These are phyloP conservation scores for Axea sp. DNA, from an alignment of 2,888 invertebrate genomes.

Conservation along the genomic window DNA sequence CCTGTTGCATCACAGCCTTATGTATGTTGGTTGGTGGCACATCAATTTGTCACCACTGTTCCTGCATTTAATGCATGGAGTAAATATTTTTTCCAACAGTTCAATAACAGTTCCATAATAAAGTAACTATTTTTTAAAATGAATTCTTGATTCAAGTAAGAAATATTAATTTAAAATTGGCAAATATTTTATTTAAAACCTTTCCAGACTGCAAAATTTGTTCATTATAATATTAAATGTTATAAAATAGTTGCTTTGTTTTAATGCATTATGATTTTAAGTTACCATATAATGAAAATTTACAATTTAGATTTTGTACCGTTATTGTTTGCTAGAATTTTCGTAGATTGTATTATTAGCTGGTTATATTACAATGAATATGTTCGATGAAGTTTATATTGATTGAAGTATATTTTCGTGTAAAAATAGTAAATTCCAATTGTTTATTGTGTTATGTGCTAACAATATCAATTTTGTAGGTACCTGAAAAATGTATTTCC, in stretches of 20 bases:
- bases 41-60: constrained; percentile 30
- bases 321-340: constrained; percentile 57
- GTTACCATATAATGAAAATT: constrained; percentile 22
- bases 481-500: constrained; percentile 95
- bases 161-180: neutral
- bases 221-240: too few species aligned
- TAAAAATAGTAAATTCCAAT: constrained; percentile 13
- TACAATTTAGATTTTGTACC: constrained; percentile 42
- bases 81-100: constrained; percentile 23
- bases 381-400: constrained; percentile 40
- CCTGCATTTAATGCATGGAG: constrained; percentile 57
- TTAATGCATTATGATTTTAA: constrained; percentile 37
- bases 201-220: too few species aligned
- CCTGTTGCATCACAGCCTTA: constrained; percentile 57
- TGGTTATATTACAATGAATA: constrained; percentile 36
- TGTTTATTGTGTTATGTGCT: too few species aligned
- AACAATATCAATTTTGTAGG: constrained; percentile 80
- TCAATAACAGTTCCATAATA: constrained; percentile 16
- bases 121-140: constrained; percentile 42
- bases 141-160: too few species aligned
- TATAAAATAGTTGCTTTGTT: constrained; percentile 33
- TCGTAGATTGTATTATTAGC: constrained; percentile 55
- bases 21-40: constrained; percentile 45
- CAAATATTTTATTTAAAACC: constrained; percentile 14
- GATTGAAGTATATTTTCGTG: constrained; percentile 42